phyloP scores from a whole-genome alignment of 2,113 vertebrate genomes.

The Lepisosteus oculatus region DNA sequence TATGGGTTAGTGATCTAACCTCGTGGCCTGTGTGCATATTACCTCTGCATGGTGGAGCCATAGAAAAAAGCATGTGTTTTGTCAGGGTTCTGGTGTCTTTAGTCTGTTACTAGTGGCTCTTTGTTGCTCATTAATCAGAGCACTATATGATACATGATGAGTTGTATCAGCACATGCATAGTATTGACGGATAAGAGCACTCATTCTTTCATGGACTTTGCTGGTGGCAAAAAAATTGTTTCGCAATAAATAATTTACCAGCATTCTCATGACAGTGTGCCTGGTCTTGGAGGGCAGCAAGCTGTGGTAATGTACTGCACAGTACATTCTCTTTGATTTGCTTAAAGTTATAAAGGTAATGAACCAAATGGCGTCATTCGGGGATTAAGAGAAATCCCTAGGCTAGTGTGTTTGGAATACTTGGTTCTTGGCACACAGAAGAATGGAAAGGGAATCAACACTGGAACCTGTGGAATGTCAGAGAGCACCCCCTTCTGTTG shows the following conservation, averaged over 20 bases:
- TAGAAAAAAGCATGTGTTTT: background rate
- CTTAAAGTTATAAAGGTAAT: conserved; percentile 15
- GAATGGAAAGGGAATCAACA: background rate
- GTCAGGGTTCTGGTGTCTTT: background rate
- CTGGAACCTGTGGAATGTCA: background rate
- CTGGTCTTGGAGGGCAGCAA: conserved; percentile 24
- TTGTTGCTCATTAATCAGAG: background rate
- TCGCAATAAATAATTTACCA: conserved; percentile 37
- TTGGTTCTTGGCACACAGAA: background rate
- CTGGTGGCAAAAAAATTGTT: background rate
- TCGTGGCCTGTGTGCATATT: background rate
- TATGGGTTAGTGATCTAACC: background rate
- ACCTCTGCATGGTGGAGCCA: background rate
- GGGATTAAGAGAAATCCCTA: conserved; percentile 25
- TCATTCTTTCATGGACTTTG: background rate
- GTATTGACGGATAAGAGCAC: background rate
- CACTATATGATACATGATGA: no score
- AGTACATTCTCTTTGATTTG: conserved; percentile 21
- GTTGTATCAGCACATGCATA: no score
- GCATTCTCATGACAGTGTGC: conserved; percentile 4
- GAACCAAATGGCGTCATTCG: conserved; percentile 6
- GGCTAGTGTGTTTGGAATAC: conserved; percentile 6
- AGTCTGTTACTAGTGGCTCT: background rate
- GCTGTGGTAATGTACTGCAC: conserved; percentile 22
- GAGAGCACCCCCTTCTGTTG: conserved; percentile 8